Evolutionary conservation across 2,113 vertebrate species (phyloP).

Genomic region (Polypterus senegalus): DNA sequence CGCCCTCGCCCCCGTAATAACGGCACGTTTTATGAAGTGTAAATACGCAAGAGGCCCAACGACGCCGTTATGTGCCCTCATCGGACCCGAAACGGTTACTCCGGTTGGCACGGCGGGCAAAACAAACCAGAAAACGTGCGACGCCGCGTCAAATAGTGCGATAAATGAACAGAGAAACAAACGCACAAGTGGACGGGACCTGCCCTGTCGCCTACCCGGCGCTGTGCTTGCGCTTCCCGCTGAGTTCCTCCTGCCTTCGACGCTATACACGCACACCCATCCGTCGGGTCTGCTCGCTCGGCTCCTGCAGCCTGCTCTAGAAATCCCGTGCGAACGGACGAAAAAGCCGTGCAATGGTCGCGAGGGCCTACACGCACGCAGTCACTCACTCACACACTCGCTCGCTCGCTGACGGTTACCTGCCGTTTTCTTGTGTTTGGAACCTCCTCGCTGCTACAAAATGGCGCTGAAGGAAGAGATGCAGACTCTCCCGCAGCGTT

Average conservation of each 20-base stretch:
- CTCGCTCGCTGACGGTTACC: conserved; percentile 1
- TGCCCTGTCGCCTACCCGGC: too few relatives aligned
- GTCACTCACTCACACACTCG: background rate
- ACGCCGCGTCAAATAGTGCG: too few relatives aligned
- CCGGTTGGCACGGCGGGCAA: background rate
- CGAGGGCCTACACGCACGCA: background rate
- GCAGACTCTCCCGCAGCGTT: conserved; percentile 32
- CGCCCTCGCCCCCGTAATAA: too few relatives aligned
- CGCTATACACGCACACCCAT: conserved; percentile 3
- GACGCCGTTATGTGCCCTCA: background rate
- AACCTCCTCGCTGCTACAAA: conserved; percentile 55
- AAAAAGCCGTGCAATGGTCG: background rate
- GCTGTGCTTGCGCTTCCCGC: too few relatives aligned
- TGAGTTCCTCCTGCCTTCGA: background rate
- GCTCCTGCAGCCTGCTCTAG: conserved; percentile 1
- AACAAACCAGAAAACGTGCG: too few relatives aligned
- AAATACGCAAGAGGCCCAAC: background rate
- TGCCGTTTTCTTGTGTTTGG: conserved; percentile 31
- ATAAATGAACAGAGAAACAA: too few relatives aligned
- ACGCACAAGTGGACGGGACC: too few relatives aligned
- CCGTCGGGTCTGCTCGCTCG: conserved; percentile 10
- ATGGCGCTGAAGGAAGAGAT: conserved; percentile 61
- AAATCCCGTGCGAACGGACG: too few relatives aligned
- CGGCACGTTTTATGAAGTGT: too few relatives aligned
- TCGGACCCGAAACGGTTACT: background rate